phyloP scores from a whole-genome alignment of 2,888 invertebrate species.

The Clostera curtula region DNA sequence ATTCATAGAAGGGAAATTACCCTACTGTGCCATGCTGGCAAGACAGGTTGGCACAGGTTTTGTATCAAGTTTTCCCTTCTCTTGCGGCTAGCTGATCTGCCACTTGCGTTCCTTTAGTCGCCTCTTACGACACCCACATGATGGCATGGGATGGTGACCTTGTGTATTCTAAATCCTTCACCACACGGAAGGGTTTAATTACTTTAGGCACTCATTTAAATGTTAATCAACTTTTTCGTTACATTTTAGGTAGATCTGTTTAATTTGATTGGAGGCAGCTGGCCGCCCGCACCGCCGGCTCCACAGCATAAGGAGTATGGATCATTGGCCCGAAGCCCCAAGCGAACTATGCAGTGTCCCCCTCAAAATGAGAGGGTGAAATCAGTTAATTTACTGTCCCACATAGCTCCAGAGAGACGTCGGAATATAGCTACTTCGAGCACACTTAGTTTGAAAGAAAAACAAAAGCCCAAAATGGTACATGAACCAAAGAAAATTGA shows the following conservation, averaged over 20 bases:
- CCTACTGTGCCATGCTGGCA: too few species aligned
- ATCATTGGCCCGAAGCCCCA: conserved; percentile 35
- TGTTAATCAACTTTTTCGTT: conserved; percentile 4
- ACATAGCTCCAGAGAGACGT: conserved; percentile 62
- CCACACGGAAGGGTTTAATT: too few species aligned
- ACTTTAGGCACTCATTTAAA: too few species aligned
- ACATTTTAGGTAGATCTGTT: conserved; percentile 55
- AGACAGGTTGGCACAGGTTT: too few species aligned
- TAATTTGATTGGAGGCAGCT: conserved; percentile 63
- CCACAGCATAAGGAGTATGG: conserved; percentile 52
- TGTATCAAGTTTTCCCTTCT: too few species aligned
- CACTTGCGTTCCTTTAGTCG: too few species aligned
- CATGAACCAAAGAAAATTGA: conserved; percentile 66
- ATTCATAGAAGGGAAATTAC: too few species aligned
- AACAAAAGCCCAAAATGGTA: conserved; percentile 46
- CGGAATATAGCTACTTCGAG: conserved; percentile 38
- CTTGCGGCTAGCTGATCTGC: too few species aligned
- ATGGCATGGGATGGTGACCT: too few species aligned
- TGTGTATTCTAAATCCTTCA: too few species aligned
- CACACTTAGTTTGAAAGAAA: conserved; percentile 24
- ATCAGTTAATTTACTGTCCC: conserved; percentile 75
- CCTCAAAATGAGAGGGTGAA: conserved; percentile 68
- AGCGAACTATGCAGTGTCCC: conserved; percentile 55
- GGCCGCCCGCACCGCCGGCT: conserved; percentile 61
- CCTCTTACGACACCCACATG: too few species aligned